Conservation (phyloP, 2,797 vertebrate genomes). For the Lycodopsis pacificus region DNA sequence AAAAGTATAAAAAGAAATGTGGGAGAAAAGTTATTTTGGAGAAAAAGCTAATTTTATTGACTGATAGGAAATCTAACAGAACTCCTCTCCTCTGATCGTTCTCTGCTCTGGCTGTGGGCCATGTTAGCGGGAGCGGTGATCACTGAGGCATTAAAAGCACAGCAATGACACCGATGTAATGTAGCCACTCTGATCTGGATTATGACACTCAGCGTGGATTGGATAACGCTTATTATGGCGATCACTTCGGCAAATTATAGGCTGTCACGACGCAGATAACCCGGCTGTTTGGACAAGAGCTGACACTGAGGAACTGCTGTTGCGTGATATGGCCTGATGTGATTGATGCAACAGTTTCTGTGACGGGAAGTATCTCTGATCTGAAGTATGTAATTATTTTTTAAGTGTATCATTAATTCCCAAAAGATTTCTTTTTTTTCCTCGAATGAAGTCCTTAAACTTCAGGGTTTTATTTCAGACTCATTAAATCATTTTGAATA, state of each 20-base stretch:
- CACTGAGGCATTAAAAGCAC: conserved; percentile 69
- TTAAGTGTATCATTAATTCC: conserved; percentile 63
- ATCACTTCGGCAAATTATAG: conserved; percentile 77
- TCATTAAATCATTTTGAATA: conserved; percentile 57
- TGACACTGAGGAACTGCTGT: conserved; percentile 66
- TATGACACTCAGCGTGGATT: conserved; percentile 79
- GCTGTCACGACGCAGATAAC: conserved; percentile 64
- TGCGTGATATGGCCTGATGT: conserved; percentile 59
- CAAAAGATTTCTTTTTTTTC: conserved; percentile 39
- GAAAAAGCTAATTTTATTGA: conserved; percentile 35
- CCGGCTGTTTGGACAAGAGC: conserved; percentile 72
- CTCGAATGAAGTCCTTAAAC: conserved; percentile 48
- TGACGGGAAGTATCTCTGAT: conserved; percentile 56
- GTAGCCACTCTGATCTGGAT: conserved; percentile 72
- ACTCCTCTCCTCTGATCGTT: conserved; percentile 34
- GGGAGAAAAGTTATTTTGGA: conserved; percentile 27
- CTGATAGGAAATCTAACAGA: conserved; percentile 50
- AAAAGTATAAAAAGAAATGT: conserved; percentile 30
- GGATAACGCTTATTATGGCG: conserved; percentile 80
- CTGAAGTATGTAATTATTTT: conserved; percentile 63
- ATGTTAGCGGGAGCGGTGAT: conserved; percentile 49
- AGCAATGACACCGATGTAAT: conserved; percentile 63
- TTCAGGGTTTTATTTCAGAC: conserved; percentile 22
- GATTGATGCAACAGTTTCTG: conserved; percentile 70
- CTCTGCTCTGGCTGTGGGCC: conserved; percentile 59